Base-by-base conservation (phyloP, 2,888 invertebrate genomes). In the Oasisia sp. region DNA sequence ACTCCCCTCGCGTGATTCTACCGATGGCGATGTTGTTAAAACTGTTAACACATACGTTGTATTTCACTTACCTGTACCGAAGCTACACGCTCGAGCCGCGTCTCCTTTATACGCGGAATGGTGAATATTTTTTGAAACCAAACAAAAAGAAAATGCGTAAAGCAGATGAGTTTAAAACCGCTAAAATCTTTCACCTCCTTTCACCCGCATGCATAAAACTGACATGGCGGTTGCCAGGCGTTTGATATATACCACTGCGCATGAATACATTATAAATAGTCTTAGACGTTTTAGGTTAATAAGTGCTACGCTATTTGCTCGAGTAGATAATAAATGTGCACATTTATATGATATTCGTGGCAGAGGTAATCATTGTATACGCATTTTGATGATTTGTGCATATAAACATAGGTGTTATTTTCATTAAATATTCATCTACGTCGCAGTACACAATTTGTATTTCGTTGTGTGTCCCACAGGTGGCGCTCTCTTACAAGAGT, bases 61-160 rank as follows among this genome's bases (percentile, higher is more conserved):
- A 27, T 74, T 74, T 74, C 27, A 74, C 74, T 74, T 74, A 74
- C 74, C 74, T 74, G 74, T 74, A 74, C 74, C 74, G 74, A 74
- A 74, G 74, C 74, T 74, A 74, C n/a, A 74, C 74, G 74, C 74
- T 74, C 74, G 74, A 74, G 74, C 27, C 74, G 74, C 74, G 74
- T 74, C 74, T 74, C 27, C 74, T 74, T 74, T 74, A 74, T 74
- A 74, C 74, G 74, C 74, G 74, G 74, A 74, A 74, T 74, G 74
- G 74, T 74, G 74, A 74, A 27, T 74, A 74, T 74, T 74, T 74
- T 74, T 74, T 74, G 74, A 74, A 74, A n/a, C 74, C 74, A n/a
- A 74, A 74, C 74, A 74, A 74, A 74, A 74, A 74, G 74, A 74
- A 74, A 74, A 74, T 74, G 74, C 74, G 74, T 74, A 74, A 74